Evolutionary conservation across 2,797 vertebrate species (phyloP), one percentile per base, ranked within the genome.

Genomic region (Vireo griseus): DNA sequence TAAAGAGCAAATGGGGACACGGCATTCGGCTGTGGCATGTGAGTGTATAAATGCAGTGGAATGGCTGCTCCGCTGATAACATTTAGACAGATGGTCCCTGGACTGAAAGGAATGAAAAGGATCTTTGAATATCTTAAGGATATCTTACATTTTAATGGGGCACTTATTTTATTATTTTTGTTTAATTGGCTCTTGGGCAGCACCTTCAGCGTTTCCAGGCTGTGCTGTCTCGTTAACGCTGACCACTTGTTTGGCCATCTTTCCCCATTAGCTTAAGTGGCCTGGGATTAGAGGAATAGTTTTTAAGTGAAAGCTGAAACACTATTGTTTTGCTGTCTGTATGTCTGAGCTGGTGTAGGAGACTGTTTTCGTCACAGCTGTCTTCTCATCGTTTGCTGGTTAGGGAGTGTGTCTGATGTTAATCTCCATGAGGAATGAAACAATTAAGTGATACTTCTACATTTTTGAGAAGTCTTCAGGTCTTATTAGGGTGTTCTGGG

Each of bases 11-110:
- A 97, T 96, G 97, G 98, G 97, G 98, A 98, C 97, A 96, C 97
- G 97, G 98, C 98, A 98, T 98, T 98, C 66, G 29, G 93, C 98
- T 96, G 93, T 97, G 98, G 99, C 99, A 99, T 99, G 98, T 71
- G 95, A 94, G 93, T 52, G 96, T 98, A 98, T 98, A 98, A 98
- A 98, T 97, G 98, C 87, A 83, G 97, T 97, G 98, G 98, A 98
- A 98, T 97, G 97, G 95, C 90, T 90, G 73, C 79, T 97, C 94
- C 3, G 51, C 96, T 91, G 83, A 40, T 94, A 94, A 92, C 94
- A 75, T 97, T 95, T 91, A 95, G 96, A 96, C 97, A 97, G 97
- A 98, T 97, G 98, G 97, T 96, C 95, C 90, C 96, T 96, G 94
- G 96, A 97, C 90, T 95, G 96, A 96, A 79, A 94, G 97, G 97